Percentiles rank a stretch among this genome's conserved stretches.
These are phyloP conservation scores for Nycticryphes semicollaris DNA, from an alignment of 2,113 vertebrate species.

Conservation along the genomic window DNA sequence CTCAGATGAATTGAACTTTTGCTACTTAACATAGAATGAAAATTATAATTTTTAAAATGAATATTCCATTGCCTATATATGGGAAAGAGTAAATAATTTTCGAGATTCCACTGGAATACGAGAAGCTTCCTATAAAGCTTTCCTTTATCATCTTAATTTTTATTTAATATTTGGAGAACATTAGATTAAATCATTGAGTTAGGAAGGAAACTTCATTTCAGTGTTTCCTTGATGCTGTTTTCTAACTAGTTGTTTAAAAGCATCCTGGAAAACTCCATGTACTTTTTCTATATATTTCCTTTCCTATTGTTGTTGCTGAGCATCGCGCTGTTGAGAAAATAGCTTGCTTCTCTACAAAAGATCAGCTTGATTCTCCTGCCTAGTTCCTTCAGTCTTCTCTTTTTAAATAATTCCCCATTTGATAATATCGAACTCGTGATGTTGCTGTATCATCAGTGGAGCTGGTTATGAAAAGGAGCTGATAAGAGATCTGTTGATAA, in stretches of 20 bases:
- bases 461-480: constrained; percentile 16
- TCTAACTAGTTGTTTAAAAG: neutral
- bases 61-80: neutral
- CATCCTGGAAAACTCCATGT: neutral
- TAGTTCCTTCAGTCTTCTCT: constrained; percentile 10
- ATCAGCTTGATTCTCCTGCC: constrained; percentile 40
- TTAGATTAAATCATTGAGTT: constrained; percentile 5
- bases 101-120: neutral
- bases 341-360: constrained; percentile 34
- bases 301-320: constrained; percentile 56
- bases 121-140: neutral
- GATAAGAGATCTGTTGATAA: neutral
- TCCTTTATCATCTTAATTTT: neutral
- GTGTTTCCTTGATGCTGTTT: neutral
- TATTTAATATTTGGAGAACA: neutral
- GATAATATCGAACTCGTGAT: neutral
- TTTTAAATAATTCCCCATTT: neutral
- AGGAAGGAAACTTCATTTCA: constrained; percentile 3
- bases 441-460: neutral
- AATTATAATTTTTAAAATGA: neutral
- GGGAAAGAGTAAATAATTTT: neutral
- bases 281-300: constrained; percentile 67
- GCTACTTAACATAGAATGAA: neutral
- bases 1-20: neutral
- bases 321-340: neutral